These are phyloP conservation scores for Epinephelus coioides DNA, from an alignment of 2,797 vertebrate species.

Conservation along the genomic window DNA sequence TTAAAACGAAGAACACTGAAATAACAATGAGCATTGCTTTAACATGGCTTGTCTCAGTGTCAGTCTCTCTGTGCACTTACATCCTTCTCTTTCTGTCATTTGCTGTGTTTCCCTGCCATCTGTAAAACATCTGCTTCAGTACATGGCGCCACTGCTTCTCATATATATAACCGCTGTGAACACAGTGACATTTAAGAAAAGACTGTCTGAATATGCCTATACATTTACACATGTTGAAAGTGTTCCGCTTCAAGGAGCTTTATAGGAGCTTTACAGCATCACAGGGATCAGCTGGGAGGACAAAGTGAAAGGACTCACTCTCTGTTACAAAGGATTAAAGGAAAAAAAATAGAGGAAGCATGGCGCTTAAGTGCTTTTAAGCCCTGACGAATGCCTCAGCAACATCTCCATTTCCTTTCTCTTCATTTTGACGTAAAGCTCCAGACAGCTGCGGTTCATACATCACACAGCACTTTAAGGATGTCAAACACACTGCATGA, in stretches of 20 bases:
- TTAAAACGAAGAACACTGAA: slow-evolving; percentile 4
- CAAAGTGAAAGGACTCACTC: slow-evolving; percentile 49
- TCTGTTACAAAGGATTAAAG: slow-evolving; percentile 52
- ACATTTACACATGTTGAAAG: slow-evolving; percentile 27
- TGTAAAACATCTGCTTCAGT: slow-evolving; percentile 33
- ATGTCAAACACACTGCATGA: slow-evolving; percentile 24
- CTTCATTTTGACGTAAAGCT: slow-evolving; percentile 3
- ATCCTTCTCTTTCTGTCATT: slow-evolving; percentile 20
- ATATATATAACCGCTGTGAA: slow-evolving; percentile 5
- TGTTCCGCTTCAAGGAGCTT: slow-evolving; percentile 16
- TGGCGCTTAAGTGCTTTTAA: slow-evolving; percentile 26
- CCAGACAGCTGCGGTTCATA: slow-evolving; percentile 13
- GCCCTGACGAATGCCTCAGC: slow-evolving; percentile 26
- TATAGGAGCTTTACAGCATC: slow-evolving; percentile 45
- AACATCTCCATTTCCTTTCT: slow-evolving; percentile 14
- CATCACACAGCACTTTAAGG: slow-evolving; percentile 19
- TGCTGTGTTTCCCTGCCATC: neutral
- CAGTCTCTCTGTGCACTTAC: slow-evolving; percentile 8
- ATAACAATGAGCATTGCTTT: slow-evolving; percentile 17
- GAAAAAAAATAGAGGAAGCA: slow-evolving; percentile 25
- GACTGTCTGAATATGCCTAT: slow-evolving; percentile 17
- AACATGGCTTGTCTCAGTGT: neutral
- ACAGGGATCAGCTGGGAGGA: slow-evolving; percentile 29
- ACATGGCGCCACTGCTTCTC: neutral
- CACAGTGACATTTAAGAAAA: slow-evolving; percentile 16